phyloP scores from a whole-genome alignment of 2,888 invertebrate species.

The Ichneumon xanthorius region DNA sequence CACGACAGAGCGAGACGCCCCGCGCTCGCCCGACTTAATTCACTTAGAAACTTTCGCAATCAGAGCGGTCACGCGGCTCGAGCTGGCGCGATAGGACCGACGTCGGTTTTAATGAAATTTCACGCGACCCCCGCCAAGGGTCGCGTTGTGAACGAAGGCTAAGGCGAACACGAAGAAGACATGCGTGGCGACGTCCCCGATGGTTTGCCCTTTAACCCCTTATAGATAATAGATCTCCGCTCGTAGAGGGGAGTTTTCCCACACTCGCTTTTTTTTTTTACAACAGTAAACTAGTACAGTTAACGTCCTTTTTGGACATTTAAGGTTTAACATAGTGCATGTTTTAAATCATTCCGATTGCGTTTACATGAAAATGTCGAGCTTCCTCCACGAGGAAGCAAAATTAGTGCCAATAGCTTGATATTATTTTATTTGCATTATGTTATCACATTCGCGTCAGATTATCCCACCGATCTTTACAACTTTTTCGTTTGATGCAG shows the following conservation, averaged over 20 bases:
- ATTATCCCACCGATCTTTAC: neutral
- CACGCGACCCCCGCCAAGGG: conserved; percentile 62
- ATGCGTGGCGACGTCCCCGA: conserved; percentile 1
- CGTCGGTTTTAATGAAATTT: conserved; percentile 78
- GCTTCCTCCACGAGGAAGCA: too few relatives aligned
- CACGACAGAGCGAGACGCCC: conserved; percentile 56
- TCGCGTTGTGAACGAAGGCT: conserved; percentile 6
- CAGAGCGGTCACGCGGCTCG: conserved; percentile 72
- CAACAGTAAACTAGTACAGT: neutral
- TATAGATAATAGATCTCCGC: neutral
- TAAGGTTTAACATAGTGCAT: too few relatives aligned
- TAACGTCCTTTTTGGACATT: neutral
- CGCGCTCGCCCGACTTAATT: conserved; percentile 74
- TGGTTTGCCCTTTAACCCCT: conserved; percentile 28
- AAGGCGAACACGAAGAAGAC: conserved; percentile 15
- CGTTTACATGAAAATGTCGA: neutral
- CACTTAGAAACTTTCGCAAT: conserved; percentile 80
- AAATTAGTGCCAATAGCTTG: neutral
- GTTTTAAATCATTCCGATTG: neutral
- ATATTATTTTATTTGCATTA: neutral
- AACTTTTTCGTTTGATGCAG: conserved; percentile 29
- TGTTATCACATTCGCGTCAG: neutral
- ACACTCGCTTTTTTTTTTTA: neutral
- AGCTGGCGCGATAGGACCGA: conserved; percentile 71
- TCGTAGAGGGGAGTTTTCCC: neutral